phyloP scores from a whole-genome alignment of 2,888 invertebrate species.

The Gasteruption jaculator region DNA sequence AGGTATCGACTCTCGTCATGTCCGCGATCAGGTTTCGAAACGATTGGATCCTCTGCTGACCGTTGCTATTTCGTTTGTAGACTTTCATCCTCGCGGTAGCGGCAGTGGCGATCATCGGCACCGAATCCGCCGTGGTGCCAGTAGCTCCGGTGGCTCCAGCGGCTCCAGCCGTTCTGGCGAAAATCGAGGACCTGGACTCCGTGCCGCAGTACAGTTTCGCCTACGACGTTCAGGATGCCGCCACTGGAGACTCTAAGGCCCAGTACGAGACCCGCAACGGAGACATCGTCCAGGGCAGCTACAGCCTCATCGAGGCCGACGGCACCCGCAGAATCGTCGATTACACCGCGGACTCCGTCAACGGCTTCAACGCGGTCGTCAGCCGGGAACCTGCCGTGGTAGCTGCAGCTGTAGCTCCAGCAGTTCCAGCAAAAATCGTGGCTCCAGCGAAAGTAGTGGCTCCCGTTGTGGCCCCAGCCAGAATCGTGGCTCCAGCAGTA shows the following conservation, averaged over 20 bases:
- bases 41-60: too few relatives aligned
- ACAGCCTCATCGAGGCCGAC: constrained; percentile 43
- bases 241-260: constrained; percentile 44
- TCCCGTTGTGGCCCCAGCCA: constrained; percentile 21
- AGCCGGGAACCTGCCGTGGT: constrained; percentile 38
- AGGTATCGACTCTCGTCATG: too few relatives aligned
- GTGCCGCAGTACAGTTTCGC: constrained; percentile 41
- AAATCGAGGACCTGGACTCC: constrained; percentile 39
- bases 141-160: constrained; percentile 29
- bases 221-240: constrained; percentile 41
- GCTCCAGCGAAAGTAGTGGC: constrained; percentile 33
- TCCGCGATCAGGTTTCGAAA: too few relatives aligned
- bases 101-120: constrained; percentile 54
- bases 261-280: constrained; percentile 43
- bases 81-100: constrained; percentile 51
- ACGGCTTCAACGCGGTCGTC: constrained; percentile 48
- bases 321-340: constrained; percentile 43
- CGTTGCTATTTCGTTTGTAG: too few relatives aligned
- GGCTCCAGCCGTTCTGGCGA: constrained; percentile 23
- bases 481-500: constrained; percentile 27
- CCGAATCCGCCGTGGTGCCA: too few relatives aligned
- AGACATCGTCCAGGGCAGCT: constrained; percentile 42
- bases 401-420: constrained; percentile 29
- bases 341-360: constrained; percentile 41
- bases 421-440: constrained; percentile 44